Evolutionary conservation across 2,113 vertebrate genomes (phyloP).

Genomic region (Sturnus vulgaris): DNA sequence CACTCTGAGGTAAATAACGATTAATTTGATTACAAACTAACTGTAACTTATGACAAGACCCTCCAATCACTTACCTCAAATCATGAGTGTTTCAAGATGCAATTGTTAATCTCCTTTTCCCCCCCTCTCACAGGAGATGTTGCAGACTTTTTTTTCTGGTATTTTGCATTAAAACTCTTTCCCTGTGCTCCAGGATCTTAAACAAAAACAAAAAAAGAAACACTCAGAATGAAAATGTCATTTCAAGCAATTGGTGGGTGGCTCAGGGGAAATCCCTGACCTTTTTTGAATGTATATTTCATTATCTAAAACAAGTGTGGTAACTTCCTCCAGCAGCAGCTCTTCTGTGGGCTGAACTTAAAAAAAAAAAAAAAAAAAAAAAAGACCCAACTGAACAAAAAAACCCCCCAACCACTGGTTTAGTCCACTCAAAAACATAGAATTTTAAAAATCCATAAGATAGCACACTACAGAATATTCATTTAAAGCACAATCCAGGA

Average conservation of each 20-base stretch:
- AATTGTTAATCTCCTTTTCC: conserved; percentile 19
- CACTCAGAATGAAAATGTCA: conserved; percentile 71
- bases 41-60: not conserved
- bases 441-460: not conserved
- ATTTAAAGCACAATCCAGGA: not conserved
- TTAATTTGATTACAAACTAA: conserved; percentile 28
- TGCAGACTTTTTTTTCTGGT: conserved; percentile 41
- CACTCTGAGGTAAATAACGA: not conserved
- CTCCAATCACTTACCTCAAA: conserved; percentile 69
- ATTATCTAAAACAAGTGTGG: conserved; percentile 61
- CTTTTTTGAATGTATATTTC: conserved; percentile 56
- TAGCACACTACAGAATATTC: not conserved
- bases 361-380: not conserved
- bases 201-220: conserved; percentile 65
- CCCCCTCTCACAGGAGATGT: not conserved
- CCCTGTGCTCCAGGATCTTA: conserved; percentile 63
- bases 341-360: conserved; percentile 5
- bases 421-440: not conserved
- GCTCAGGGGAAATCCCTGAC: conserved; percentile 74
- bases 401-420: not conserved
- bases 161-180: conserved; percentile 52
- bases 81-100: conserved; percentile 44
- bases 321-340: conserved; percentile 38
- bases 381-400: not conserved
- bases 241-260: conserved; percentile 60